Conservation (phyloP, 2,888 invertebrate genomes). For the Cremastinae sp. region DNA sequence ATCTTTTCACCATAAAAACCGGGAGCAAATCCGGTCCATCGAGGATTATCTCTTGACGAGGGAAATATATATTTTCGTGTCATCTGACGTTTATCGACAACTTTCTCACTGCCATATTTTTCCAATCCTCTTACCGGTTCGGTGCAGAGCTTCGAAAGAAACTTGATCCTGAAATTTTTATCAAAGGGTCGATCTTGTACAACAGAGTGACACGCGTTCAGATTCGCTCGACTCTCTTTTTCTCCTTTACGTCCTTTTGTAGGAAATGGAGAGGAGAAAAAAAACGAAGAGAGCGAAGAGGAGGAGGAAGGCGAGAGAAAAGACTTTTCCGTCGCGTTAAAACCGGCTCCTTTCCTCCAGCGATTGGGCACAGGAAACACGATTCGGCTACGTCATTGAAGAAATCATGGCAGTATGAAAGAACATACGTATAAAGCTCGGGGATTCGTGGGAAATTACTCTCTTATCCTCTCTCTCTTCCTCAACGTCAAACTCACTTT, state of each 20-base stretch:
- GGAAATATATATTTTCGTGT: slow-evolving; percentile 16
- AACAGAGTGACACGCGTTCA: slow-evolving; percentile 54
- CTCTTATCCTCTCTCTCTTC: background rate
- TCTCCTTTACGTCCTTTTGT: background rate
- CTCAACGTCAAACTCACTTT: background rate
- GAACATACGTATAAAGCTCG: slow-evolving; percentile 8
- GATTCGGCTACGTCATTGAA: slow-evolving; percentile 51
- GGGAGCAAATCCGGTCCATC: too few relatives aligned
- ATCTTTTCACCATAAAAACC: too few relatives aligned
- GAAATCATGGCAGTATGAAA: slow-evolving; percentile 20
- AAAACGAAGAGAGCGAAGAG: slow-evolving; percentile 10
- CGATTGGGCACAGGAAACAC: slow-evolving; percentile 31
- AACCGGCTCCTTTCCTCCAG: slow-evolving; percentile 13
- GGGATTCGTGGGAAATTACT: slow-evolving; percentile 9
- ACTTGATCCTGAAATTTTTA: slow-evolving; percentile 40
- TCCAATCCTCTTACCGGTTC: slow-evolving; percentile 25
- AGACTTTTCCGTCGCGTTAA: slow-evolving; percentile 23
- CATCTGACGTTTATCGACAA: slow-evolving; percentile 12
- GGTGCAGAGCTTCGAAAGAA: slow-evolving; percentile 19
- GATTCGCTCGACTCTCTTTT: slow-evolving; percentile 34
- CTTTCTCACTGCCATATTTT: slow-evolving; percentile 11
- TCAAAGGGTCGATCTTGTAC: slow-evolving; percentile 34
- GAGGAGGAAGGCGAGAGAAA: slow-evolving; percentile 4
- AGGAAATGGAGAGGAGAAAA: too few relatives aligned
- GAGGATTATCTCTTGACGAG: too few relatives aligned